Evolutionary conservation across 2,888 invertebrate species (phyloP).

Genomic region (Thymelicus sylvestris): DNA sequence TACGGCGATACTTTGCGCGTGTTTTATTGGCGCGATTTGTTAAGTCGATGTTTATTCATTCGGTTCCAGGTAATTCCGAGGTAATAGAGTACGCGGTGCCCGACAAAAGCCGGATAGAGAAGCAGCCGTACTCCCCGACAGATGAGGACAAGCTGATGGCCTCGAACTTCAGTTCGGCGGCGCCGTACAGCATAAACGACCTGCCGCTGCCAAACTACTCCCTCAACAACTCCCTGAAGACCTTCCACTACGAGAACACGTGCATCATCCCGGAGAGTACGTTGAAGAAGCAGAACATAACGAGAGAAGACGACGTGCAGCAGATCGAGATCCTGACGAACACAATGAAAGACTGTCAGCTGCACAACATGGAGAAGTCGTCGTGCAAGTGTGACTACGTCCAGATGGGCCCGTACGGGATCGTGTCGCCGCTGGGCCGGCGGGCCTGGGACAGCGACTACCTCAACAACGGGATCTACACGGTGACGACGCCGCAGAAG

Average conservation of each 20-base stretch:
- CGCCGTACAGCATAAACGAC: conserved; percentile 72
- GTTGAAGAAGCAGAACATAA: conserved; percentile 72
- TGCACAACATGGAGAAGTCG: conserved; percentile 73
- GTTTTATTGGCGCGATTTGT: conserved; percentile 32
- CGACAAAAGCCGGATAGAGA: conserved; percentile 78
- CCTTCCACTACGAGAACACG: conserved; percentile 79
- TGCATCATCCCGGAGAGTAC: conserved; percentile 79
- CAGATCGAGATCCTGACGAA: conserved; percentile 77
- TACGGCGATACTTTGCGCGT: conserved; percentile 18
- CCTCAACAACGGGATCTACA: conserved; percentile 75
- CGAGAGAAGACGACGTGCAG: conserved; percentile 76
- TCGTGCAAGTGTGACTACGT: conserved; percentile 79
- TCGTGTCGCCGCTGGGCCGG: conserved; percentile 71
- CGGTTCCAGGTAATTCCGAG: conserved; percentile 67
- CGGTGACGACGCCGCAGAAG: conserved; percentile 76
- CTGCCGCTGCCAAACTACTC: conserved; percentile 86
- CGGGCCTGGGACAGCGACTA: conserved; percentile 76
- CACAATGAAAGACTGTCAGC: conserved; percentile 77
- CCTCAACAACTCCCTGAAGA: conserved; percentile 82
- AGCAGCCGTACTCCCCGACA: conserved; percentile 78
- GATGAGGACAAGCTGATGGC: conserved; percentile 81
- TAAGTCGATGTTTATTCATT: conserved; percentile 28
- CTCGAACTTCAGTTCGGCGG: conserved; percentile 69
- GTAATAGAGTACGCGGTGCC: conserved; percentile 82
- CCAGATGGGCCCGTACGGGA: conserved; percentile 76